Evolutionary conservation across 92 coral and sea anemone genomes (phyloP).

Genomic region (Blastomussa wellsi): DNA sequence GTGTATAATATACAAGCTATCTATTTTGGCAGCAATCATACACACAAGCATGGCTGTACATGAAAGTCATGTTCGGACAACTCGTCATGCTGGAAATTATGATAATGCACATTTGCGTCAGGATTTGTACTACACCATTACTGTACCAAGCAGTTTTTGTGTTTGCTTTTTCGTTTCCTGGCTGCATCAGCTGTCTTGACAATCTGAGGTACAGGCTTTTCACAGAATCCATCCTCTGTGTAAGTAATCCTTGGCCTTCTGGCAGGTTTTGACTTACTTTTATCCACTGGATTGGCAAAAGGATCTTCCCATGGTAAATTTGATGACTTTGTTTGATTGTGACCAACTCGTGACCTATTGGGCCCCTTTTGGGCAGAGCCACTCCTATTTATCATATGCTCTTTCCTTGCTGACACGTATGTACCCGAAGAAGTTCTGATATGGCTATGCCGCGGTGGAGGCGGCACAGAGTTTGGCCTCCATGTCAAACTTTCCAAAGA

Average conservation of each 20-base stretch:
- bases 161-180: conserved; percentile 53
- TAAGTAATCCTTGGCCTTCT: conserved; percentile 75
- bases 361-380: conserved; percentile 56
- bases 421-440: conserved; percentile 44
- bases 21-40: background rate
- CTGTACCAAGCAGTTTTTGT: conserved; percentile 82
- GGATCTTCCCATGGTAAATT: conserved; percentile 99
- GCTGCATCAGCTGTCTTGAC: conserved; percentile 42
- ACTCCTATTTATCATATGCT: conserved; percentile 38
- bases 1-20: background rate
- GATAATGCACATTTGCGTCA: background rate
- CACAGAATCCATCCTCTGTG: conserved; percentile 45
- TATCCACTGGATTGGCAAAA: conserved; percentile 95
- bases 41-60: background rate
- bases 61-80: background rate
- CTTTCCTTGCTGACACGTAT: conserved; percentile 35
- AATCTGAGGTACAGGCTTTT: conserved; percentile 19
- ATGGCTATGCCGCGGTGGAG: conserved; percentile 29
- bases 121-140: conserved; percentile 21
- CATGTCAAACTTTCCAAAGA: conserved; percentile 81
- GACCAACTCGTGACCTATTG: conserved; percentile 34
- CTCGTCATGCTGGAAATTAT: background rate
- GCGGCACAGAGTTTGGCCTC: conserved; percentile 40
- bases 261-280: conserved; percentile 63
- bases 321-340: conserved; percentile 61